These are phyloP conservation scores for Sicus ferrugineus DNA, from an alignment of 2,888 invertebrate genomes.

Conservation along the genomic window DNA sequence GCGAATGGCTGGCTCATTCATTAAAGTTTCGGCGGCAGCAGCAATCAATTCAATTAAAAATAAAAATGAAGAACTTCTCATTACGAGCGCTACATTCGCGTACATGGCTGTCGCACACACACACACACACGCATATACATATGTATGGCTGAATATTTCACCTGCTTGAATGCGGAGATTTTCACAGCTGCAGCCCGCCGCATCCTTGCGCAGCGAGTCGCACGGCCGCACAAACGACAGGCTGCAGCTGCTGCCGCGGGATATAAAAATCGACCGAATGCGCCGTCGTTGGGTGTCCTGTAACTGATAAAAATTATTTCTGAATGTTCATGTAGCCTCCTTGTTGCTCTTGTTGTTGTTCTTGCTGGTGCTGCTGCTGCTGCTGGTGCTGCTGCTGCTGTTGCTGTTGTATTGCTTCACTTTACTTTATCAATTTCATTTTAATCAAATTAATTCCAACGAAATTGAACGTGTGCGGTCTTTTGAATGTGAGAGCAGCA, in stretches of 20 bases:
- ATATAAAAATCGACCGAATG: too few relatives aligned
- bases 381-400: background rate
- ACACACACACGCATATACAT: too few relatives aligned
- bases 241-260: background rate
- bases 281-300: too few relatives aligned
- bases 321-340: background rate
- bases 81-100: too few relatives aligned
- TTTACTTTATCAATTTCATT: slow-evolving; percentile 42
- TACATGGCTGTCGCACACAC: too few relatives aligned
- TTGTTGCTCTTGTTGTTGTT: background rate
- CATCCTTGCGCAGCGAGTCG: background rate
- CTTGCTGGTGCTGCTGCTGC: too few relatives aligned
- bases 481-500: slow-evolving; percentile 31
- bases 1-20: background rate
- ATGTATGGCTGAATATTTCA: too few relatives aligned
- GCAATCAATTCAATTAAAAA: too few relatives aligned
- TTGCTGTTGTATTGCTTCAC: background rate
- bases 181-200: background rate
- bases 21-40: background rate
- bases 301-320: too few relatives aligned
- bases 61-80: too few relatives aligned
- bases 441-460: slow-evolving; percentile 47
- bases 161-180: too few relatives aligned
- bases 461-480: slow-evolving; percentile 42
- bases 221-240: background rate